Conservation (phyloP, 1,140 invertebrate genomes). For the Drosophila ercepeae region DNA sequence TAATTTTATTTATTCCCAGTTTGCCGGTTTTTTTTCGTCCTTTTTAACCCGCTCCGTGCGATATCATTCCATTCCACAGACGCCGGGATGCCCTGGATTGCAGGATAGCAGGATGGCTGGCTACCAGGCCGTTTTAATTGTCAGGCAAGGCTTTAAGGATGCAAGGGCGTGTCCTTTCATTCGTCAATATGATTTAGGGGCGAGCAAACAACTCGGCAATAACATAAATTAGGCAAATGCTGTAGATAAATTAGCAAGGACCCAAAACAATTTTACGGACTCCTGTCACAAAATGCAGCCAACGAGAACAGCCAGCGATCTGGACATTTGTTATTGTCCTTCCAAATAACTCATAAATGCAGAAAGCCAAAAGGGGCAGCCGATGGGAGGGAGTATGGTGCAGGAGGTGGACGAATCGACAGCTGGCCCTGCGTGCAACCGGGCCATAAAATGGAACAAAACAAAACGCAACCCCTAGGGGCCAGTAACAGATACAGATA, state of each 20-base stretch:
- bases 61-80: constrained; percentile 3
- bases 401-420: too few species aligned
- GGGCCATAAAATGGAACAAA: constrained; percentile 54
- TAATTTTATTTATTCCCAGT: constrained; percentile 76
- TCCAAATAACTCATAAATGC: constrained; percentile 78
- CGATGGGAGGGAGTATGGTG: constrained; percentile 4
- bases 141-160: constrained; percentile 51
- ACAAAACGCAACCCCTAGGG: constrained; percentile 42
- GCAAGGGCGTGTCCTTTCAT: constrained; percentile 29
- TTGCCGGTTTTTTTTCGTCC: constrained; percentile 20
- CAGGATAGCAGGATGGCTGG: neutral
- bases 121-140: constrained; percentile 9
- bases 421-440: constrained; percentile 65
- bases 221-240: constrained; percentile 79
- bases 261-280: constrained; percentile 70
- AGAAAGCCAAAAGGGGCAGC: neutral
- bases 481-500: constrained; percentile 40
- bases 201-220: constrained; percentile 38
- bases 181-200: constrained; percentile 66
- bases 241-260: constrained; percentile 69
- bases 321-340: constrained; percentile 55
- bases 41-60: constrained; percentile 1
- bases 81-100: neutral
- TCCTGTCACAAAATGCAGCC: constrained; percentile 60
- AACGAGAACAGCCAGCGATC: constrained; percentile 40